phyloP scores from a whole-genome alignment of 1,140 invertebrate genomes.

The Panagrolaimus sp. region DNA sequence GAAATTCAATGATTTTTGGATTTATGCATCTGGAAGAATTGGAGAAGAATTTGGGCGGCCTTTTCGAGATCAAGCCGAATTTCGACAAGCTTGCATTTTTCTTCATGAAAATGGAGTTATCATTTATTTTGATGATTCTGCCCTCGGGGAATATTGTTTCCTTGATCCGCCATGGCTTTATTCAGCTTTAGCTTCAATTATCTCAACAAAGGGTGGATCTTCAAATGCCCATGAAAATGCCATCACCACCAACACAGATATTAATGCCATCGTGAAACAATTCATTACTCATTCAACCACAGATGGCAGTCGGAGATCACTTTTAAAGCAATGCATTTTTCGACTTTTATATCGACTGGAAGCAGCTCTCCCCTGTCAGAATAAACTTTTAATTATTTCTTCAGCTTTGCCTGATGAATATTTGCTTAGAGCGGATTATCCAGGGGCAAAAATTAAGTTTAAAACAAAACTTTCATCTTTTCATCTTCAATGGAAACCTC shows the following conservation, averaged over 20 bases:
- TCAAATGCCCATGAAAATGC: slow-evolving; percentile 25
- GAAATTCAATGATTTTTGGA: slow-evolving; percentile 75
- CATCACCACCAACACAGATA: slow-evolving; percentile 23
- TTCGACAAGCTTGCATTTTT: slow-evolving; percentile 90
- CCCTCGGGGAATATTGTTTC: slow-evolving; percentile 86
- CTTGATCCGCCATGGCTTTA: slow-evolving; percentile 96
- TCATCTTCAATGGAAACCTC: background rate
- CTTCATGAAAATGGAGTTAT: slow-evolving; percentile 95
- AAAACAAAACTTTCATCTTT: slow-evolving; percentile 26
- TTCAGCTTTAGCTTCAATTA: slow-evolving; percentile 71
- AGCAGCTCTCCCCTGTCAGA: slow-evolving; percentile 92
- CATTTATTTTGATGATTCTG: slow-evolving; percentile 94
- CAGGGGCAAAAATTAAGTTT: slow-evolving; percentile 53
- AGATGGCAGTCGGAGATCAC: slow-evolving; percentile 60
- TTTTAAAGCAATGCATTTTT: slow-evolving; percentile 71
- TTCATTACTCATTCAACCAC: background rate
- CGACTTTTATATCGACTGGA: slow-evolving; percentile 92
- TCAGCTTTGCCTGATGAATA: slow-evolving; percentile 81
- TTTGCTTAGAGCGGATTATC: slow-evolving; percentile 64
- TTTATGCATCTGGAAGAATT: slow-evolving; percentile 67
- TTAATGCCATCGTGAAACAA: slow-evolving; percentile 23
- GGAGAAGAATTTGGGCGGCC: slow-evolving; percentile 64
- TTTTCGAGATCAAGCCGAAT: slow-evolving; percentile 79
- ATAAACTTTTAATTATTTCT: slow-evolving; percentile 80
- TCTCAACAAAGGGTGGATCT: slow-evolving; percentile 19